A percentile compares a stretch with the other conserved stretches of the same genome.
phyloP scores from a whole-genome alignment of 2,888 invertebrate species.

The Zygaena filipendulae region DNA sequence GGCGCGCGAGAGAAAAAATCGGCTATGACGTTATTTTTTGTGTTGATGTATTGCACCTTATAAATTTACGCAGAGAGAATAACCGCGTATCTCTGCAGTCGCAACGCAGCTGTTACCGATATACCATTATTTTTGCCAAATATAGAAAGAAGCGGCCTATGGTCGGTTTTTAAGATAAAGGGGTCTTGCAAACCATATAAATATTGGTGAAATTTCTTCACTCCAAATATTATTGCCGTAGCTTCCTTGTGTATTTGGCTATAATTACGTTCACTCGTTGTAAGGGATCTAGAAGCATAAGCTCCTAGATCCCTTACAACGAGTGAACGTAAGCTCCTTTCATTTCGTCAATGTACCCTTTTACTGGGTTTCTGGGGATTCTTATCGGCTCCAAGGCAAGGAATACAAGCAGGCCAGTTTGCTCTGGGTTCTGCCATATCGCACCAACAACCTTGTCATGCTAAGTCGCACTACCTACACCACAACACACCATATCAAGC shows the following conservation, averaged over 20 bases:
- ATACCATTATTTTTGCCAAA: slow-evolving; percentile 9
- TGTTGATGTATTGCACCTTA: slow-evolving; percentile 7
- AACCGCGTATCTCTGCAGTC: slow-evolving; percentile 13
- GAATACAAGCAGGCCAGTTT: no score
- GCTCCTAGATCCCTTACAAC: no score
- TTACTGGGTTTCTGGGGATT: no score
- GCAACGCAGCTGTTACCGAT: slow-evolving; percentile 8
- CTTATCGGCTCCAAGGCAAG: no score
- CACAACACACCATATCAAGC: no score
- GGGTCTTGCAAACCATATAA: slow-evolving; percentile 15
- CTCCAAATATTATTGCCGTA: slow-evolving; percentile 15
- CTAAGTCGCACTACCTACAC: no score
- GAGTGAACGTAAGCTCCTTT: no score
- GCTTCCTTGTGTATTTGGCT: slow-evolving; percentile 18
- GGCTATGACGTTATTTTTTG: slow-evolving; percentile 10
- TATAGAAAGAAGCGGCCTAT: slow-evolving; percentile 13
- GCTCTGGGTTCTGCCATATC: no score
- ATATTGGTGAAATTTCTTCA: slow-evolving; percentile 17
- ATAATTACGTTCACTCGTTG: slow-evolving; percentile 12
- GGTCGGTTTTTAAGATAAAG: slow-evolving; percentile 15
- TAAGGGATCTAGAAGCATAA: slow-evolving; percentile 5
- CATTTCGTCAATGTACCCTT: no score
- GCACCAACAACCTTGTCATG: no score
- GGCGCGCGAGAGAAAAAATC: slow-evolving; percentile 14
- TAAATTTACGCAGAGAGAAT: slow-evolving; percentile 14